Evolutionary conservation across 2,888 invertebrate genomes (phyloP).

Genomic region (Drosophila flavopinicola): DNA sequence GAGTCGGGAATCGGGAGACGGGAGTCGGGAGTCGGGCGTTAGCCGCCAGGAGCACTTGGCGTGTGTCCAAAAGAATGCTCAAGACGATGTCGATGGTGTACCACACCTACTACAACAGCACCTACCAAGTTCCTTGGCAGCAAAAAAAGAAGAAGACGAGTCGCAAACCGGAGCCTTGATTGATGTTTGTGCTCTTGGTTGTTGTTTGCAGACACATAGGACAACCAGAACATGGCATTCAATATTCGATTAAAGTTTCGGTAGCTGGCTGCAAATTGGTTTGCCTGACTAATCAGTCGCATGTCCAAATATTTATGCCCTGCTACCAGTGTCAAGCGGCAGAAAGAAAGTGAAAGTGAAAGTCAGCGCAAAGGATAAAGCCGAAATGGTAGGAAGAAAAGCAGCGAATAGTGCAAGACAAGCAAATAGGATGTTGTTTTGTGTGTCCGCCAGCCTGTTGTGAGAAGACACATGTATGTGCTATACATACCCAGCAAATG

Average conservation of each 20-base stretch:
- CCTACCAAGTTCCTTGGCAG: slow-evolving; percentile 28
- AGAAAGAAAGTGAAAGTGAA: slow-evolving; percentile 59
- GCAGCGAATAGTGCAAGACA: slow-evolving; percentile 39
- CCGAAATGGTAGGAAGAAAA: slow-evolving; percentile 3
- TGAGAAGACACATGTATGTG: no score
- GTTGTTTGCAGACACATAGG: slow-evolving; percentile 62
- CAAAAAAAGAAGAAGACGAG: slow-evolving; percentile 23
- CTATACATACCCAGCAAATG: slow-evolving; percentile 3
- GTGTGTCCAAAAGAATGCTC: slow-evolving; percentile 67
- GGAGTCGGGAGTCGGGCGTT: background rate
- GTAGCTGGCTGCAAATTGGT: slow-evolving; percentile 63
- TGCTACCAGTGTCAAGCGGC: slow-evolving; percentile 36
- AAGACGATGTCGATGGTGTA: slow-evolving; percentile 56
- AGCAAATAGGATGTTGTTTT: slow-evolving; percentile 51
- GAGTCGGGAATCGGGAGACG: background rate
- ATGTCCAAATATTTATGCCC: slow-evolving; percentile 72
- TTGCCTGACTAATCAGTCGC: slow-evolving; percentile 67
- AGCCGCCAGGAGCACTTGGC: slow-evolving; percentile 48
- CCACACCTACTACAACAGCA: slow-evolving; percentile 9
- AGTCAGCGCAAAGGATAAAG: slow-evolving; percentile 43
- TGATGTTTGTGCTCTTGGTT: slow-evolving; percentile 77
- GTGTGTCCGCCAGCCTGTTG: slow-evolving; percentile 12
- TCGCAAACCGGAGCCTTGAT: slow-evolving; percentile 68
- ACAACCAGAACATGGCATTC: slow-evolving; percentile 56
- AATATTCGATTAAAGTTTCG: slow-evolving; percentile 74